Base-by-base conservation (phyloP, 2,888 invertebrate genomes). In the Cerastis leucographa region DNA sequence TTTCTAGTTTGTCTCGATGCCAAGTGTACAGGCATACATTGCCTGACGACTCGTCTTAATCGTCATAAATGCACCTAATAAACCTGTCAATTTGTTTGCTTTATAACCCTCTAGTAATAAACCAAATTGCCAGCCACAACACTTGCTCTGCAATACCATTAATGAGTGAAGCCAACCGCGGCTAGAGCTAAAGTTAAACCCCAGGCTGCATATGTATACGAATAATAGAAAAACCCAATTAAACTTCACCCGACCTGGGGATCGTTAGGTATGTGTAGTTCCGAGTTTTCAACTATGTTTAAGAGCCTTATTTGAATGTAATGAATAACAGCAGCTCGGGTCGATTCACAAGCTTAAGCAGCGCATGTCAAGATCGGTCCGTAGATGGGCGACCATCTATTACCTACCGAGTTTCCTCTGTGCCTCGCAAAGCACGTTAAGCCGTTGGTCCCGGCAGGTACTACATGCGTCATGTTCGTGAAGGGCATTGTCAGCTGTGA, bases 221-320 rank as follows among this genome's bases (percentile, higher is more conserved):
- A 74, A 70, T 75, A 67, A 75, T 69, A 85, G 81, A 82, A 85
- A 85, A 85, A 64, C 25, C 72, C 66, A 72, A 83, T 85, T 83
- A 61, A 83, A 83, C 85, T 83, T 85, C 44, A 49, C 25, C 5
- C 66, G 40, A 70, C 67, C 61, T 62, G 61, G 46, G 68, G 25
- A 59, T 25, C 29, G 25, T 42, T 51, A 72, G 25, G 25, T 56
- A 17, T 80, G 59, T 68, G 25, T 49, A 71, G 71, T 70, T 80
- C 61, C 42, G 51, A 79, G 67, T 40, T 82, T 82, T 71, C 44
- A 56, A 62, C 61, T 61, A 69, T 46, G 29, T n/a, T 14, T 59
- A 74, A 66, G 51, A 51, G 69, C 51, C 75, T 62, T 65, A 61
- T 84, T 66, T 71, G 29, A 71, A 74, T 69, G 12, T 66, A 74